phyloP scores from a whole-genome alignment of 1,140 invertebrate genomes.

The Eueides isabella region DNA sequence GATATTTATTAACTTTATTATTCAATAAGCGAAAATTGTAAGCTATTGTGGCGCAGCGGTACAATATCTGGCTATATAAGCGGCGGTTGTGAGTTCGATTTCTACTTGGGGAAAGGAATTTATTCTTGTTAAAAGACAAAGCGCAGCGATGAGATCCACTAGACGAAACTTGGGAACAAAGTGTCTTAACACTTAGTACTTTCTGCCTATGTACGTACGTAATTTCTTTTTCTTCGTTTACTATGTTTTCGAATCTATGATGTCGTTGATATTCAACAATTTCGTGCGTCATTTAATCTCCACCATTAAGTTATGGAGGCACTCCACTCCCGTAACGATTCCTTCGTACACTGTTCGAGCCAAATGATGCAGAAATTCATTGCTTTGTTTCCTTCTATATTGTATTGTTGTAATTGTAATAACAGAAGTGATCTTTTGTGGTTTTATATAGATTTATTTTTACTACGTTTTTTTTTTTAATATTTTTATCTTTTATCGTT shows the following conservation, averaged over 20 bases:
- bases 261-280: not conserved
- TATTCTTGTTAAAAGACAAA: no score
- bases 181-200: no score
- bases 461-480: no score
- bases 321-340: constrained; percentile 1
- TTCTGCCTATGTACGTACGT: no score
- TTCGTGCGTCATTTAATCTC: constrained; percentile 13
- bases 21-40: no score
- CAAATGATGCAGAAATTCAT: constrained; percentile 38
- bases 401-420: not conserved
- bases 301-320: constrained; percentile 2
- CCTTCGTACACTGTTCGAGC: constrained; percentile 21
- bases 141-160: no score
- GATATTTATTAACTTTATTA: no score
- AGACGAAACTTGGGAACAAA: no score
- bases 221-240: not conserved
- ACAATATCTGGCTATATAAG: no score
- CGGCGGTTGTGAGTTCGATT: no score
- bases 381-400: constrained; percentile 21
- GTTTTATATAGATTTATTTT: not conserved
- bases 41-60: no score
- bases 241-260: not conserved
- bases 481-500: not conserved
- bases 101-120: no score
- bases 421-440: not conserved